These are phyloP conservation scores for Moxostoma hubbsi DNA, from an alignment of 2,797 vertebrate species.

Conservation along the genomic window DNA sequence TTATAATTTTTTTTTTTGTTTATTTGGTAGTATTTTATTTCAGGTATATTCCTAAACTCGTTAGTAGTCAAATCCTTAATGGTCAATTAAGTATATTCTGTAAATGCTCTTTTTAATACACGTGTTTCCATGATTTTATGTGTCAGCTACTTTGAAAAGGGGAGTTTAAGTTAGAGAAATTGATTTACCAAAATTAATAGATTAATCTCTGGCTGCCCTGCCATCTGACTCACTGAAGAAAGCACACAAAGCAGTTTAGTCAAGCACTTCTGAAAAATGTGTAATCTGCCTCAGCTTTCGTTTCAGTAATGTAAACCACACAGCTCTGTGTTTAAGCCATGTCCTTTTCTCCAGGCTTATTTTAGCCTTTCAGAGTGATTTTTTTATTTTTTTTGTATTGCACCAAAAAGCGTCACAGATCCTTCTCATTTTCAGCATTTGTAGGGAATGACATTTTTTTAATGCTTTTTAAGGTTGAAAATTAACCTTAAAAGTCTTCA, in stretches of 20 bases:
- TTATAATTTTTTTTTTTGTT: too few species aligned
- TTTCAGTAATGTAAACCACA: constrained; percentile 49
- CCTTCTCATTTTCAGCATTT: not conserved
- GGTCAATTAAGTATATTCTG: not conserved
- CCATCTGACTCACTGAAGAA: constrained; percentile 25
- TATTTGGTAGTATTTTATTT: too few species aligned
- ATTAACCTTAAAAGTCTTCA: not conserved
- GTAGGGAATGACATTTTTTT: too few species aligned
- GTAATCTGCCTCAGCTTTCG: constrained; percentile 51
- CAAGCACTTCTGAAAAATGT: constrained; percentile 60
- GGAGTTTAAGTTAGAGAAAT: constrained; percentile 14
- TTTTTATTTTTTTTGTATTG: not conserved
- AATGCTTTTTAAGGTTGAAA: not conserved
- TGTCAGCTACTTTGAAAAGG: not conserved
- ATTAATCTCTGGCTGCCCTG: constrained; percentile 22
- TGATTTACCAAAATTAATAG: not conserved
- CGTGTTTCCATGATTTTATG: constrained; percentile 1
- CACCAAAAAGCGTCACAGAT: not conserved
- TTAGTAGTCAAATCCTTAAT: not conserved
- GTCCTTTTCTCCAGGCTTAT: constrained; percentile 46
- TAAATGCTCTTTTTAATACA: not conserved
- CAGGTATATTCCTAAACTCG: not conserved
- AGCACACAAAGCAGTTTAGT: constrained; percentile 52
- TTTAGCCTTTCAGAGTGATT: constrained; percentile 42
- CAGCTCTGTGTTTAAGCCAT: constrained; percentile 43